Evolutionary conservation across 1,140 invertebrate species (phyloP).

Genomic region (Megalonaias nervosa): DNA sequence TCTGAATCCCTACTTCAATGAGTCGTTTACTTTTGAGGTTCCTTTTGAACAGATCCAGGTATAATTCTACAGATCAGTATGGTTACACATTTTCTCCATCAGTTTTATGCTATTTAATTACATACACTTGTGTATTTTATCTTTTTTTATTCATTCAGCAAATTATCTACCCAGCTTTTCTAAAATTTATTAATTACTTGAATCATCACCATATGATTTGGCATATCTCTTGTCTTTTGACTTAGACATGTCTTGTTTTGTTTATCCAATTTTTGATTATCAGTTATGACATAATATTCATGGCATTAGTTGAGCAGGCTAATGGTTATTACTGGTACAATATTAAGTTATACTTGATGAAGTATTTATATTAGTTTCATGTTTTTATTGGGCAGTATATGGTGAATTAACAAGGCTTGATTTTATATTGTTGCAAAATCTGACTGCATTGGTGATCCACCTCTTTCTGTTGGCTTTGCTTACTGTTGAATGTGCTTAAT

Average conservation of each 20-base stretch:
- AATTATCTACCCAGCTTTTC: slow-evolving; percentile 3
- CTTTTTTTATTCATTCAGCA: background rate
- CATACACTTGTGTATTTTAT: background rate
- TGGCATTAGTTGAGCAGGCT: too few relatives aligned
- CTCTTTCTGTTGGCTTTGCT: too few relatives aligned
- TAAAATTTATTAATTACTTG: slow-evolving; percentile 11
- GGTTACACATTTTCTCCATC: background rate
- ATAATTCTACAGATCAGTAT: slow-evolving; percentile 13
- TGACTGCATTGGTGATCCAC: too few relatives aligned
- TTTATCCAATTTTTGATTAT: too few relatives aligned
- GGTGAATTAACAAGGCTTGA: too few relatives aligned
- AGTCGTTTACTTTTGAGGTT: slow-evolving; percentile 77
- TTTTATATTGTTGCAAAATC: too few relatives aligned
- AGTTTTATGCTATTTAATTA: background rate
- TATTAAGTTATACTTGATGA: too few relatives aligned
- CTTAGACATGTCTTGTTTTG: background rate
- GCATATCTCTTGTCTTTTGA: slow-evolving; percentile 6
- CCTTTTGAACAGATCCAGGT: slow-evolving; percentile 84
- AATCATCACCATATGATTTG: slow-evolving; percentile 1
- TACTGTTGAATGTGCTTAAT: too few relatives aligned
- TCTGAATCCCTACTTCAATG: slow-evolving; percentile 78
- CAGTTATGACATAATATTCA: too few relatives aligned
- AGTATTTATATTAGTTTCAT: too few relatives aligned
- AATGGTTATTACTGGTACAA: too few relatives aligned
- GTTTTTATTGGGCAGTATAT: too few relatives aligned